Conservation (phyloP, 2,113 vertebrate genomes). For the Tyto alba region DNA sequence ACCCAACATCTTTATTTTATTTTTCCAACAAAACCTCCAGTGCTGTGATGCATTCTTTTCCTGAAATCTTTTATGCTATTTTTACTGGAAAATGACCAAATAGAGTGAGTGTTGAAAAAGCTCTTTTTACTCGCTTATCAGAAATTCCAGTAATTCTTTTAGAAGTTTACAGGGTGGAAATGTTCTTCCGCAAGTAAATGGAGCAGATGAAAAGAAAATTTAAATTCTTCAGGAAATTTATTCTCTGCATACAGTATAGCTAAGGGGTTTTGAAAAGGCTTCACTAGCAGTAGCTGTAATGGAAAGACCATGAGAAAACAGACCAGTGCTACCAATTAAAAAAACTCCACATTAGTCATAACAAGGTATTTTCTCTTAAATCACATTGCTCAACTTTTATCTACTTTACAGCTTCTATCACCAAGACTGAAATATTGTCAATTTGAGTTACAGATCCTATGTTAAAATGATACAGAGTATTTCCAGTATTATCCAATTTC, state of each 20-base stretch:
- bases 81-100: conserved; percentile 20
- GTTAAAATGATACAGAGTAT: background rate
- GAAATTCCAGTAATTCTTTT: conserved; percentile 43
- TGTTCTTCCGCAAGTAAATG: background rate
- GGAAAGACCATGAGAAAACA: background rate
- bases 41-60: background rate
- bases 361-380: background rate
- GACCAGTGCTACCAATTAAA: background rate
- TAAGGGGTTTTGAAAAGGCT: background rate
- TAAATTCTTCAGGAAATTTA: background rate
- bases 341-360: background rate
- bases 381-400: background rate
- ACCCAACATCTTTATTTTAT: background rate
- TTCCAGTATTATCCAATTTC: background rate
- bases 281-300: background rate
- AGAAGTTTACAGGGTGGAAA: background rate
- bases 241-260: background rate
- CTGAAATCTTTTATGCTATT: background rate
- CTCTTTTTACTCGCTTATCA: conserved; percentile 7
- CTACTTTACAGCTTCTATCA: background rate
- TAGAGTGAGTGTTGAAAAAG: background rate
- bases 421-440: background rate
- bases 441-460: background rate
- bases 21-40: conserved; percentile 1
- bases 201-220: conserved; percentile 18